Base-by-base conservation (phyloP, 2,113 vertebrate genomes). In the Tetrax tetrax region DNA sequence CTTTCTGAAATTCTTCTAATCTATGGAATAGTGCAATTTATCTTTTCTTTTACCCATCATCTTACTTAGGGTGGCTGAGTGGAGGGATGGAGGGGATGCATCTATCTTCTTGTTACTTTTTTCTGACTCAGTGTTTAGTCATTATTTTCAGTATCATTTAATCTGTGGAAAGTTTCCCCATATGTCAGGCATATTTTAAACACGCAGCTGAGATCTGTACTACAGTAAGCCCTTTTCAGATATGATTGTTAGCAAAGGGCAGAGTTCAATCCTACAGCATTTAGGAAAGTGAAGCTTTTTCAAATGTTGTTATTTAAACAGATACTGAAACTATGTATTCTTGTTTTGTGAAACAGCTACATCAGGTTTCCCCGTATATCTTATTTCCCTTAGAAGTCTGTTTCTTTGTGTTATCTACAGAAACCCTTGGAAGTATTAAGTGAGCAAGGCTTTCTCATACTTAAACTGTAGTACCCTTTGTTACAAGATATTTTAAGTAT, bases 131-230 rank as follows among this genome's bases (percentile, higher is more conserved):
- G 68, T 97, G 86, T 96, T 96, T 95, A 89, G 90, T 95, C 94
- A 93, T 93, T 96, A 94, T 96, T 96, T 95, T 92, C 95, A 81
- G 83, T 94, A 89, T 95, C 90, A 54, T 93, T 96, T 95, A 85
- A 86, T 96, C 90, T 94, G 64, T 89, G 88, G 85, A 93, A 96
- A 90, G 65, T 89, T 96, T 92, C 76, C 93, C 88, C 90, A 87
- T 97, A 96, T 93, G 94, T 91, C 91, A 94, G 77, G 91, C 6
- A 0, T 94, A 91, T 89, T 95, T 94, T 81, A 93, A 96, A 92
- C 64, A 68, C 21, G 66, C 72, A 83, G 48, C 84, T 87, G 78
- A 69, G 89, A 83, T 91, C 84, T 89, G 4, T 88, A 57, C 74
- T 72, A 47, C 82, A 65, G 45, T 66, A 78, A 94, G 45, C 56